phyloP scores from a whole-genome alignment of 2,797 vertebrate species.

The Cercopithecus mitis region DNA sequence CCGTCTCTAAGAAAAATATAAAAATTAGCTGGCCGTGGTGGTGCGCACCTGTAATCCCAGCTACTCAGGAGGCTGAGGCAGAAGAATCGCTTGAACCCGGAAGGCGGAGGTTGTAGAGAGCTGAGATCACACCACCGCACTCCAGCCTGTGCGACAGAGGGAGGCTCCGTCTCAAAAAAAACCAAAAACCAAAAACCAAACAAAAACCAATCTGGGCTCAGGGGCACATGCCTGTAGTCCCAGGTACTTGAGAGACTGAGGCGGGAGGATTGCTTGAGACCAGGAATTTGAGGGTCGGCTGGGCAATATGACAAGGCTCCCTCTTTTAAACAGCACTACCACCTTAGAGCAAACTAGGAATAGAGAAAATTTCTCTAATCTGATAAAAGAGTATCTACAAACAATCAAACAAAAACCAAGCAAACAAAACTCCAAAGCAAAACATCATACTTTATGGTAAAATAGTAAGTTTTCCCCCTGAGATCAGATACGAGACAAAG shows the following conservation, averaged over 20 bases:
- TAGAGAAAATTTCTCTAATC: neutral
- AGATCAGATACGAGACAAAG: neutral
- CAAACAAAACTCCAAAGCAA: neutral
- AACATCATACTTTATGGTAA: neutral
- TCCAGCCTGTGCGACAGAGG: neutral
- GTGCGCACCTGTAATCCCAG: neutral
- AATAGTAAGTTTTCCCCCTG: neutral
- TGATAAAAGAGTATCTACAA: neutral
- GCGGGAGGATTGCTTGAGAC: neutral
- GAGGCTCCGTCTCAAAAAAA: neutral
- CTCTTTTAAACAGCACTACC: neutral
- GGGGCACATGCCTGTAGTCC: neutral
- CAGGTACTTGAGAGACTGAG: neutral
- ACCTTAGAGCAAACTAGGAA: neutral
- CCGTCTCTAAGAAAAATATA: neutral
- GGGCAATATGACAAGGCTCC: neutral
- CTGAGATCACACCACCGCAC: neutral
- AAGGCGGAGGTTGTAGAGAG: neutral
- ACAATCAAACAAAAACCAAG: neutral
- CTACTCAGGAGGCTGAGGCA: neutral
- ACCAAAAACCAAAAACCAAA: neutral
- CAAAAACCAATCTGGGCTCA: neutral
- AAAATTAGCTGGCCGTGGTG: neutral
- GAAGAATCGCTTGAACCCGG: neutral
- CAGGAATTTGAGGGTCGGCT: neutral